These are phyloP conservation scores for Adineta ricciae DNA, from an alignment of 2,888 invertebrate species.

Conservation along the genomic window DNA sequence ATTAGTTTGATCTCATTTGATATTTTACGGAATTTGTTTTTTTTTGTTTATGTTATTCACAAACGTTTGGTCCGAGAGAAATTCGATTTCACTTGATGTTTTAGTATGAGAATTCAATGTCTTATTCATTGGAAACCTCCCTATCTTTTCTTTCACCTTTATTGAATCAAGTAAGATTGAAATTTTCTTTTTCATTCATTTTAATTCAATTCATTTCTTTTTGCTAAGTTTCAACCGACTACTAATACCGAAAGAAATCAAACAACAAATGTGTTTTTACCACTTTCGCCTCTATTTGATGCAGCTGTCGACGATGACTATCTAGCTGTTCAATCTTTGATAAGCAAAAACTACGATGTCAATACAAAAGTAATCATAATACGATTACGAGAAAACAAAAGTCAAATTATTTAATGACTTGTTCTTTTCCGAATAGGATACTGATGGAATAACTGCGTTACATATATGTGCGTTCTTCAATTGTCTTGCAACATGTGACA, in stretches of 20 bases:
- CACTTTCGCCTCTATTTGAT: background rate
- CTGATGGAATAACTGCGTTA: background rate
- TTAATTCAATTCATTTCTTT: too few relatives aligned
- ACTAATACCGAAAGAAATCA: background rate
- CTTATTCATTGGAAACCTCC: background rate
- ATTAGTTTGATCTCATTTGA: background rate
- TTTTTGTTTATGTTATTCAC: background rate
- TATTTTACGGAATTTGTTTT: background rate
- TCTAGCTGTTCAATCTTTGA: background rate
- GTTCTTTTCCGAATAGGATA: background rate
- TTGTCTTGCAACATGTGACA: background rate
- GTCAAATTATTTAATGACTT: too few relatives aligned
- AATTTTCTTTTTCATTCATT: too few relatives aligned
- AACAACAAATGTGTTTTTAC: background rate
- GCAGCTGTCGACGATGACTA: constrained; percentile 9
- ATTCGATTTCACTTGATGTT: background rate
- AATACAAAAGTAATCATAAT: background rate
- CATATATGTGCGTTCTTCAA: constrained; percentile 13
- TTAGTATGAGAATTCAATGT: background rate
- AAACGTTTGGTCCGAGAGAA: background rate
- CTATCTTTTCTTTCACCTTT: background rate
- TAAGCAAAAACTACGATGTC: background rate
- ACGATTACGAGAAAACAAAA: background rate
- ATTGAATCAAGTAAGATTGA: background rate
- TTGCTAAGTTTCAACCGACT: background rate